Base-by-base conservation (phyloP, 2,888 invertebrate genomes). In the Meghimatium bilineatum region DNA sequence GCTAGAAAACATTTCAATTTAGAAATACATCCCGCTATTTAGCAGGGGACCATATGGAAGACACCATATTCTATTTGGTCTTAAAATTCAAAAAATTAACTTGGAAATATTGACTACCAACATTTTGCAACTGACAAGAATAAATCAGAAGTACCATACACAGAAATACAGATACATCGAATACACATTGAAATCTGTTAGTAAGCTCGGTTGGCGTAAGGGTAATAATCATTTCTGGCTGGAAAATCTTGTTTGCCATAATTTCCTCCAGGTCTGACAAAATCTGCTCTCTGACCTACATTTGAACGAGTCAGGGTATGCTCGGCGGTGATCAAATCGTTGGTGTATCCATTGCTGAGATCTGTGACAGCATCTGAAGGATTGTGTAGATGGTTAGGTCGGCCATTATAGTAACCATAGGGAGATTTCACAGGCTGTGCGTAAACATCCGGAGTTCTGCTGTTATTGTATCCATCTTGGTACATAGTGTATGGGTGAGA, bases 271-370 rank as follows among this genome's bases (percentile, higher is more conserved):
- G 29, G 72, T 23, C 75, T 6, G 14, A 56, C 60, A 63, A 36
- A 74, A n/a, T 81, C 81, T 29, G 29, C 81, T 74, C 81, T 32
- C 10, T 67, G 67, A 10, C 34, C 69, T 14, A 38, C 49, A 14
- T 52, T 32, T 20, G 66, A 29, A 0, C 75, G 78, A 20, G 60
- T 56, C 1, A 84, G 72, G 2, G 80, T 71, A 8, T 84, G 80
- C 49, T 84, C 84, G 20, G 84, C 84, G 29, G 76, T 63, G 38
- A 84, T 76, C 32, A 84, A 17, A n/a, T 80, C 80, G 0, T 38
- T 49, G n/a, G 84, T 84, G 84, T 52, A 84, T 8, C 84, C 84
- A n/a, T 84, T 84, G 77, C 84, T 84, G 12, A 84, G 80, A 44
- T 84, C 84, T 32, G 80, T 80, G 12, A 72, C 71, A 1, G 49